A percentile compares a stretch with the other conserved stretches of the same genome.
phyloP scores from a whole-genome alignment of 2,888 invertebrate genomes.

The Eledona agricola region DNA sequence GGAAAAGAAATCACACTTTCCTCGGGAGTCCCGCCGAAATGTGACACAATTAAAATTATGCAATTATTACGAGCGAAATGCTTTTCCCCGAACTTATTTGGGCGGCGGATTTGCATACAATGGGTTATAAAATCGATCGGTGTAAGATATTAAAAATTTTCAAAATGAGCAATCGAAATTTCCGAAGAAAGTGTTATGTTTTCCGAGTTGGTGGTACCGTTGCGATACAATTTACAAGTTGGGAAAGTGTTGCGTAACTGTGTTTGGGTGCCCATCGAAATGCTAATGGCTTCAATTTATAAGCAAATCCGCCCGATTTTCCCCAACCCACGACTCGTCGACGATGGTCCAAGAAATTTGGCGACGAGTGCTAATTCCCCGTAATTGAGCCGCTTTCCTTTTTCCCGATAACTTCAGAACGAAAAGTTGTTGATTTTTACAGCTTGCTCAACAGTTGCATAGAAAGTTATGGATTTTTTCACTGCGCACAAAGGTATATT shows the following conservation, averaged over 20 bases:
- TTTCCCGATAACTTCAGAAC: too few species aligned
- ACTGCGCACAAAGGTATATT: too few species aligned
- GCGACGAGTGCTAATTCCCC: too few species aligned
- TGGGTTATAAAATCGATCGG: neutral
- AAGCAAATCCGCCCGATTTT: too few species aligned
- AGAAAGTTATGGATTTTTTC: too few species aligned
- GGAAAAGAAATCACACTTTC: constrained; percentile 2
- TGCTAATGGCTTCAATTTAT: neutral
- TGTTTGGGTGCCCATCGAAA: neutral
- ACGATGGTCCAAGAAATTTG: too few species aligned
- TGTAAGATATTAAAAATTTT: neutral
- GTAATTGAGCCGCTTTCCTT: too few species aligned
- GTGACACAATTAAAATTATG: constrained; percentile 15
- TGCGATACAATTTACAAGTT: constrained; percentile 1
- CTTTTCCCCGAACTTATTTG: neutral
- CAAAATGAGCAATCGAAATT: constrained; percentile 2
- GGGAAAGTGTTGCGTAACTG: constrained; percentile 2
- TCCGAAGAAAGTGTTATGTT: constrained; percentile 9
- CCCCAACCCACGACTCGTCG: too few species aligned
- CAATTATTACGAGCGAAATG: constrained; percentile 1
- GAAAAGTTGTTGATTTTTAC: too few species aligned
- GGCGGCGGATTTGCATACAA: constrained; percentile 1
- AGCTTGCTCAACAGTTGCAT: too few species aligned
- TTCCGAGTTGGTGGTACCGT: constrained; percentile 1
- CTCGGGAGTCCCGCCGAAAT: neutral